These are phyloP conservation scores for Rissa tridactyla DNA, from an alignment of 2,113 vertebrate genomes.

Conservation along the genomic window DNA sequence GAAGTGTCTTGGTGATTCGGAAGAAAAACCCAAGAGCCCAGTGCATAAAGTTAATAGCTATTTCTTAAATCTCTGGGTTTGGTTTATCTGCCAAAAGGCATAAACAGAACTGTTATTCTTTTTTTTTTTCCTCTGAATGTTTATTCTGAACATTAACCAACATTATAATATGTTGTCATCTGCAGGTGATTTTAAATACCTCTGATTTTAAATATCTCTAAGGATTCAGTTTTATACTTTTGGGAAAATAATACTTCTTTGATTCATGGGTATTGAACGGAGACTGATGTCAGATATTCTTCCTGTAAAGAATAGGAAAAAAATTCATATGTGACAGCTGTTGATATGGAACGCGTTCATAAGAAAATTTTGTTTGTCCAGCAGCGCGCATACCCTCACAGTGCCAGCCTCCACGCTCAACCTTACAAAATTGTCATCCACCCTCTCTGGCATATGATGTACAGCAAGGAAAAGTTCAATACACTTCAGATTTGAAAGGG, in stretches of 20 bases:
- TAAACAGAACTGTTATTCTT: background rate
- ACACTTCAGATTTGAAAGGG: constrained; percentile 21
- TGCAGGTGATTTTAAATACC: background rate
- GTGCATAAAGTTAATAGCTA: background rate
- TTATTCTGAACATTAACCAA: background rate
- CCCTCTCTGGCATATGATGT: background rate
- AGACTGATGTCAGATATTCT: background rate
- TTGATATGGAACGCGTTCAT: background rate
- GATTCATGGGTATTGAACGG: background rate
- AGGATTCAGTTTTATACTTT: background rate
- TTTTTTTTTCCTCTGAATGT: background rate
- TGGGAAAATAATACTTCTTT: background rate
- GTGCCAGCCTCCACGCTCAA: background rate
- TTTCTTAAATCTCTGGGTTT: background rate
- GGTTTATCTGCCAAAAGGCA: background rate
- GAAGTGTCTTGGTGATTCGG: background rate
- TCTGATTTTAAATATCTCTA: background rate
- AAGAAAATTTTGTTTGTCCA: background rate
- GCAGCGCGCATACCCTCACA: background rate
- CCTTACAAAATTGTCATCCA: constrained; percentile 10
- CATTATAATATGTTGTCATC: background rate
- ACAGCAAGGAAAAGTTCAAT: constrained; percentile 21
- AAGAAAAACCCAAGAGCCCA: background rate
- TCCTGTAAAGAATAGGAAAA: background rate
- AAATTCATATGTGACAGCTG: background rate